Evolutionary conservation across 2,888 invertebrate species (phyloP).

Genomic region (Acleris literana): DNA sequence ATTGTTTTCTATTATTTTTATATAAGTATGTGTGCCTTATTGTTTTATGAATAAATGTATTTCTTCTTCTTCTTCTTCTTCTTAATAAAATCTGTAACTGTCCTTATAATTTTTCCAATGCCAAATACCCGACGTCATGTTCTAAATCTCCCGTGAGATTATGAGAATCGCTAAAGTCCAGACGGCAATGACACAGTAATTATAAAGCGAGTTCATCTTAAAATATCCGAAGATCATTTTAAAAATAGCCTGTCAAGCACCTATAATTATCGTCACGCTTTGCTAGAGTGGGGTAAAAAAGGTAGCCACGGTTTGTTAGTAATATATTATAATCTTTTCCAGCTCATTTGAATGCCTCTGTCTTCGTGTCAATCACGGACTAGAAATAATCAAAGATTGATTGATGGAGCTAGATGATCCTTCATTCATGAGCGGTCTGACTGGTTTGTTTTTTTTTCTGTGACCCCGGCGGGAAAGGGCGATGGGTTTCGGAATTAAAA

Average conservation of each 20-base stretch:
- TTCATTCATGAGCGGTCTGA: slow-evolving; percentile 59
- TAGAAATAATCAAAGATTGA: slow-evolving; percentile 67
- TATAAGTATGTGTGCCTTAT: too few species aligned
- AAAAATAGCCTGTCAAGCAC: slow-evolving; percentile 33
- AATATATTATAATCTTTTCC: slow-evolving; percentile 44
- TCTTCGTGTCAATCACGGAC: slow-evolving; percentile 75
- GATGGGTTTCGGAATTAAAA: slow-evolving; percentile 36
- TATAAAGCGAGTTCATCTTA: slow-evolving; percentile 22
- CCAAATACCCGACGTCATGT: too few species aligned
- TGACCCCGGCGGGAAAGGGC: slow-evolving; percentile 38
- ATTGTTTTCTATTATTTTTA: too few species aligned
- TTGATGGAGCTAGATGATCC: slow-evolving; percentile 63
- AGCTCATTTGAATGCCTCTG: slow-evolving; percentile 75
- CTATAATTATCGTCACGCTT: slow-evolving; percentile 37
- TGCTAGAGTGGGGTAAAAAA: slow-evolving; percentile 29
- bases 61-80: too few species aligned
- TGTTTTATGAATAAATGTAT: too few species aligned
- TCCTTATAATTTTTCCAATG: too few species aligned
- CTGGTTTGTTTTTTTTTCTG: slow-evolving; percentile 40
- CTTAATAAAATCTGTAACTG: too few species aligned
- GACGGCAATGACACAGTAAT: slow-evolving; percentile 28
- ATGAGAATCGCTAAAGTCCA: slow-evolving; percentile 22
- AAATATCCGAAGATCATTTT: slow-evolving; percentile 26
- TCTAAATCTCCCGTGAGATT: background rate
- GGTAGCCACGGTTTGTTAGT: slow-evolving; percentile 36